Conservation (phyloP, 2,113 vertebrate genomes). For the Lophochroa leadbeateri region DNA sequence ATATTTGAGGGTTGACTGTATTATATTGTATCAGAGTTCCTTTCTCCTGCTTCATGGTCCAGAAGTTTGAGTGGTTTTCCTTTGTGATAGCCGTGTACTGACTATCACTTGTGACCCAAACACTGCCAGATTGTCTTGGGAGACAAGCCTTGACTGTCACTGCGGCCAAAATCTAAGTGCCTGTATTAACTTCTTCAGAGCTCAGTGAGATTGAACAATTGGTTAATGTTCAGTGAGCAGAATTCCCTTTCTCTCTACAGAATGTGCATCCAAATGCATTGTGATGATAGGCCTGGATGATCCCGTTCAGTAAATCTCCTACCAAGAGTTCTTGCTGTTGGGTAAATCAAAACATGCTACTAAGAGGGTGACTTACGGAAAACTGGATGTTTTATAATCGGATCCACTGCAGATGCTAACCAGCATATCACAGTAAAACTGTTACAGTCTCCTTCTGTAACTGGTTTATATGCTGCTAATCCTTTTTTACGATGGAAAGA, state of each 20-base stretch:
- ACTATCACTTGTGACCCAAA: background rate
- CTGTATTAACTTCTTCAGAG: background rate
- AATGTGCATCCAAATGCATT: background rate
- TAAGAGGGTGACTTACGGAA: background rate
- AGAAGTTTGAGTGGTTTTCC: constrained; percentile 31
- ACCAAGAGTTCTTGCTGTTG: background rate
- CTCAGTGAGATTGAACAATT: background rate
- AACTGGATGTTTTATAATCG: constrained; percentile 9
- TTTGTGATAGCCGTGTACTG: background rate
- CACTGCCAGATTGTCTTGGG: background rate
- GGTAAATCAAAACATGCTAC: constrained; percentile 31
- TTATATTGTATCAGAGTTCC: constrained; percentile 9
- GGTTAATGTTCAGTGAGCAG: background rate
- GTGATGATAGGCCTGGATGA: constrained; percentile 13
- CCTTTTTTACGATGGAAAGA: background rate
- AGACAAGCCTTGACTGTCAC: background rate
- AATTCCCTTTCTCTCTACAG: background rate
- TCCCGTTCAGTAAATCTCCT: background rate
- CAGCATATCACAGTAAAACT: background rate
- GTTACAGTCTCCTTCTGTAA: background rate
- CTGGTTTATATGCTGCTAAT: constrained; percentile 10
- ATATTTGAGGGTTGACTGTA: constrained; percentile 9
- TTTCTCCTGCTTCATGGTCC: constrained; percentile 56
- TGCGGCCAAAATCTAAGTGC: background rate
- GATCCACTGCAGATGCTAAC: background rate